A percentile compares a stretch with the other conserved stretches of the same genome.
phyloP scores from a whole-genome alignment of 2,888 invertebrate genomes.

The Rhorus exstirpatorius region DNA sequence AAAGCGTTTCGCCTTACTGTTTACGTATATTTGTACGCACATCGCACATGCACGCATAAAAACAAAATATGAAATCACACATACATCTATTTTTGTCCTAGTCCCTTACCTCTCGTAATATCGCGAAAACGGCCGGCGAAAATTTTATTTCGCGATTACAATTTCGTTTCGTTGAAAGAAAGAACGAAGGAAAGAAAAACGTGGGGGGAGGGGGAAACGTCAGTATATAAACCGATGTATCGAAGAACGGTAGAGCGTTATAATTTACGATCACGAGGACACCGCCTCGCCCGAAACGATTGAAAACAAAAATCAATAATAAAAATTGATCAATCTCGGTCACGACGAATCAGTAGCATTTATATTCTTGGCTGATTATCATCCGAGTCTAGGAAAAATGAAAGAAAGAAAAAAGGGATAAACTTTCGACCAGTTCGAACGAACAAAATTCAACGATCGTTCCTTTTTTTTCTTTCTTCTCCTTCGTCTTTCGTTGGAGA shows the following conservation, averaged over 20 bases:
- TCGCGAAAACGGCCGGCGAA: conserved; percentile 11
- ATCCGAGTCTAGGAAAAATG: conserved; percentile 19
- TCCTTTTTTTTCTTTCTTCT: conserved; percentile 23
- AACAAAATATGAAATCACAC: conserved; percentile 52
- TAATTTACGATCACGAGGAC: conserved; percentile 7
- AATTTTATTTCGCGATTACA: conserved; percentile 13
- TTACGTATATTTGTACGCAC: conserved; percentile 41
- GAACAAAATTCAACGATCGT: conserved; percentile 30
- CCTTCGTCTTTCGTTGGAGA: conserved; percentile 10
- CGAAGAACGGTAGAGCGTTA: neutral
- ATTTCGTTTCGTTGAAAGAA: conserved; percentile 4
- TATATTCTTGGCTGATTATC: conserved; percentile 67
- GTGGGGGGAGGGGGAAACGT: neutral
- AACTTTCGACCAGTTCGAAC: conserved; percentile 34
- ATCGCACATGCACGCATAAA: neutral
- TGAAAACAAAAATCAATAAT: conserved; percentile 80
- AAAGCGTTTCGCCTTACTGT: conserved; percentile 52
- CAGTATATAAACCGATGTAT: neutral
- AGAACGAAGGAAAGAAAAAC: neutral
- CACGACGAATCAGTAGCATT: conserved; percentile 80
- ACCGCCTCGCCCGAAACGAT: conserved; percentile 81
- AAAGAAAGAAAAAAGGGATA: neutral
- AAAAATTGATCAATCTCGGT: conserved; percentile 82
- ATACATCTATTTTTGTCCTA: conserved; percentile 33
- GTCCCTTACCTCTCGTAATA: conserved; percentile 45